Conservation (phyloP, 2,888 invertebrate genomes). For the Ormyrus labotus region DNA sequence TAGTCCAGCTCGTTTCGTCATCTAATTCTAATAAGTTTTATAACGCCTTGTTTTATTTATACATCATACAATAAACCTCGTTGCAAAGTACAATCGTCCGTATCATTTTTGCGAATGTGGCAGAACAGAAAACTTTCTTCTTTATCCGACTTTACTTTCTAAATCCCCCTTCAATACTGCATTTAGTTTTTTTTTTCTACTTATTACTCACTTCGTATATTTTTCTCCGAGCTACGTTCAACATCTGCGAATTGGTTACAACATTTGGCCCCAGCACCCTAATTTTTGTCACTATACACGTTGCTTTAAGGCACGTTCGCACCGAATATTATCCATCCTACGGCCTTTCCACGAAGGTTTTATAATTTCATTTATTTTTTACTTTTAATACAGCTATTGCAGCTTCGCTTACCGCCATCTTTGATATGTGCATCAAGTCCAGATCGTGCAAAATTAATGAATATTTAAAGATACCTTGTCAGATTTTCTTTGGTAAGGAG, state of each 20-base stretch:
- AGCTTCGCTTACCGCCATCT: conserved; percentile 9
- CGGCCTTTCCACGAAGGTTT: conserved; percentile 24
- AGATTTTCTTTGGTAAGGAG: too few species aligned
- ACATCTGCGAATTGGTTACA: conserved; percentile 51
- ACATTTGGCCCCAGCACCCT: conserved; percentile 71
- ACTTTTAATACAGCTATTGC: conserved; percentile 1
- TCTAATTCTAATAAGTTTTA: conserved; percentile 7
- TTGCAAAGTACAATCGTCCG: neutral
- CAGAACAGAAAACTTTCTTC: conserved; percentile 32
- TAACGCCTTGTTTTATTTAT: neutral
- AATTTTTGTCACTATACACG: conserved; percentile 59
- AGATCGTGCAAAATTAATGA: conserved; percentile 7
- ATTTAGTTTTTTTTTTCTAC: neutral
- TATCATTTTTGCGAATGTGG: conserved; percentile 47
- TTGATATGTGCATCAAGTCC: conserved; percentile 46
- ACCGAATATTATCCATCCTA: conserved; percentile 48
- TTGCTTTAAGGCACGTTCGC: conserved; percentile 58
- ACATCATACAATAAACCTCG: conserved; percentile 29
- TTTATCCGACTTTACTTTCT: neutral
- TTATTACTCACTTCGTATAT: conserved; percentile 19
- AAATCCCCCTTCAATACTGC: neutral
- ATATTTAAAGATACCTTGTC: too few species aligned
- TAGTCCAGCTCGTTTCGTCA: neutral
- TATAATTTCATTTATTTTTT: neutral
- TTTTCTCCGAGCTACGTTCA: conserved; percentile 59